Percentiles rank a stretch among this genome's conserved stretches.
phyloP scores from a whole-genome alignment of 2,888 invertebrate genomes.

The Lucinisca nassula region DNA sequence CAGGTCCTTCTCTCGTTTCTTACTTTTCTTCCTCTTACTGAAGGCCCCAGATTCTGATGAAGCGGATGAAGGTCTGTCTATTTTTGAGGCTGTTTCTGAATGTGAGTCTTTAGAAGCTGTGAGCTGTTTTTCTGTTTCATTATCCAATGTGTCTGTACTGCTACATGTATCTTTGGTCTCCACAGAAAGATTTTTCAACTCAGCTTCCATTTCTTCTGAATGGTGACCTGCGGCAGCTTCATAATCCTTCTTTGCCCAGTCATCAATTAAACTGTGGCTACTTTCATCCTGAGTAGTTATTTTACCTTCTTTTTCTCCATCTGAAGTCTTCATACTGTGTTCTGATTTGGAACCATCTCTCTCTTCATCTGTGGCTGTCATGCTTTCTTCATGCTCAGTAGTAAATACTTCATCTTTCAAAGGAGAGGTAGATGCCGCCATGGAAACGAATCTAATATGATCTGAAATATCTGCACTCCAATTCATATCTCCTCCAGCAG shows the following conservation, averaged over 20 bases:
- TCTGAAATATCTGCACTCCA: not conserved
- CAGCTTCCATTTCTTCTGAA: not conserved
- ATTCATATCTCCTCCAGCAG: not conserved
- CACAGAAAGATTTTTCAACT: not conserved
- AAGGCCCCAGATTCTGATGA: not conserved
- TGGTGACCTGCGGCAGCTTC: not conserved
- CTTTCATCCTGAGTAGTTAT: not conserved
- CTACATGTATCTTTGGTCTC: not conserved
- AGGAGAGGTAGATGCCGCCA: not conserved
- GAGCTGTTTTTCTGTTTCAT: not conserved
- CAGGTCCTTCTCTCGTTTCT: not conserved
- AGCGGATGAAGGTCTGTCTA: not conserved
- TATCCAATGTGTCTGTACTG: not conserved
- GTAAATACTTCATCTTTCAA: not conserved
- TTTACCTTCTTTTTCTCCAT: not conserved
- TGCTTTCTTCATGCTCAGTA: not conserved
- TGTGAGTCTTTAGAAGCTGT: not conserved
- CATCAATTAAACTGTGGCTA: conserved; percentile 6
- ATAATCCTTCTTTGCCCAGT: not conserved
- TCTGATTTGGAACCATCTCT: not conserved
- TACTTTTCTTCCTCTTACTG: not conserved
- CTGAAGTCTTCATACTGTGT: not conserved
- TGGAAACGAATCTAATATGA: not conserved
- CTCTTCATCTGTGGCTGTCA: not conserved
- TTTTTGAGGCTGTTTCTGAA: not conserved